Percentiles rank a stretch among this genome's conserved stretches.
Conservation (phyloP, 2,888 invertebrate species). For the Tenthredo distinguenda region DNA sequence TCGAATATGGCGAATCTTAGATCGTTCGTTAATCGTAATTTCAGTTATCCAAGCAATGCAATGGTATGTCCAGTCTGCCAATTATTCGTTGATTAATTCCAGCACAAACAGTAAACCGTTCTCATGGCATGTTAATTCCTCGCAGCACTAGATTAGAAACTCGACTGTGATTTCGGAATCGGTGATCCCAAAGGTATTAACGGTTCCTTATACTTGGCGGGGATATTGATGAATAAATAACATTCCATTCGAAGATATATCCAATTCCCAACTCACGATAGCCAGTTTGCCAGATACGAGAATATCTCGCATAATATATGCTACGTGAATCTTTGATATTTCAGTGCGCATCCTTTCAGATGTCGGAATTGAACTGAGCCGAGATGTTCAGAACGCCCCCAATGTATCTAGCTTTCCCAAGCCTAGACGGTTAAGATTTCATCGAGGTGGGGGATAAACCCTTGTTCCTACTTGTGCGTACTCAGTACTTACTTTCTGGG, state of each 20-base stretch:
- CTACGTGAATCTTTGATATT: conserved; percentile 33
- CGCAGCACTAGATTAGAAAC: conserved; percentile 13
- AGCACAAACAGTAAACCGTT: not conserved
- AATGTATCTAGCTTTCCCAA: conserved; percentile 68
- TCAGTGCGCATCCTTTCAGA: conserved; percentile 60
- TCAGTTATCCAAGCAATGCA: not conserved
- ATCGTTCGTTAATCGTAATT: not conserved
- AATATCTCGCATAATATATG: not conserved
- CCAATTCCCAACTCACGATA: not conserved
- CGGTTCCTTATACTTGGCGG: conserved; percentile 23
- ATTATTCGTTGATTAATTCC: not conserved
- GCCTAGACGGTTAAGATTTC: conserved; percentile 62
- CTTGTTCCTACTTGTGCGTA: conserved; percentile 67
- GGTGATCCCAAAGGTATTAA: conserved; percentile 13
- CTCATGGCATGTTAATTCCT: not conserved
- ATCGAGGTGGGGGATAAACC: conserved; percentile 69
- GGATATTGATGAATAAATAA: not conserved
- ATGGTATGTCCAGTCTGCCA: not conserved
- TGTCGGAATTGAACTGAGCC: conserved; percentile 74
- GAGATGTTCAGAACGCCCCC: conserved; percentile 70
- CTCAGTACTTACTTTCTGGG: conserved; percentile 37
- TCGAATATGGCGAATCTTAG: not conserved
- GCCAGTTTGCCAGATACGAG: not conserved
- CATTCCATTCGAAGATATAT: not conserved
- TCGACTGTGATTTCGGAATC: conserved; percentile 28